Conservation (phyloP, 2,888 invertebrate genomes). For the Anarsia innoxiella region DNA sequence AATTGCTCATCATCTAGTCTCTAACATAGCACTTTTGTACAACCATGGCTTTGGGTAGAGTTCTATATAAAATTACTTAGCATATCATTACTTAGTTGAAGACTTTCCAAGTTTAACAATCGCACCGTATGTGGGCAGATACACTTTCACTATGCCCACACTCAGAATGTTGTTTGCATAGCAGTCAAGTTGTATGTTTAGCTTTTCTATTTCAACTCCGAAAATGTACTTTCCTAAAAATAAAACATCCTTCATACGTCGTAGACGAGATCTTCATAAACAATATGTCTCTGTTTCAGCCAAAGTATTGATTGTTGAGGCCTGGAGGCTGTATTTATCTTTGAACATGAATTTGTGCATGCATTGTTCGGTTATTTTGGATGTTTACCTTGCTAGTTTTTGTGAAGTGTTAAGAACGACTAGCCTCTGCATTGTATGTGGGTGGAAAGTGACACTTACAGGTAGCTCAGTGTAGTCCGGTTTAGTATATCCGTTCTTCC, state of each 20-base stretch:
- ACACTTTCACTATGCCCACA: slow-evolving; percentile 27
- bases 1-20: too few species aligned
- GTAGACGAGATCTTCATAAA: not conserved
- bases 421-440: too few species aligned
- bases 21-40: too few species aligned
- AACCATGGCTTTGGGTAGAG: too few species aligned
- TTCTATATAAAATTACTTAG: slow-evolving; percentile 2
- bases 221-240: too few species aligned
- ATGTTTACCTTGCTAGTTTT: not conserved
- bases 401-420: not conserved
- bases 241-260: too few species aligned
- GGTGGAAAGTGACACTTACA: slow-evolving; percentile 37
- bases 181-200: slow-evolving; percentile 1
- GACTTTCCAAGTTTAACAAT: slow-evolving; percentile 27
- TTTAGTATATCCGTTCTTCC: slow-evolving; percentile 57
- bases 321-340: slow-evolving; percentile 10
- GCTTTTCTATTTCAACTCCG: slow-evolving; percentile 6
- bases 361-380: too few species aligned
- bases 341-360: slow-evolving; percentile 9
- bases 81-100: not conserved
- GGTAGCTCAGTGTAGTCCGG: slow-evolving; percentile 36
- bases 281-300: not conserved
- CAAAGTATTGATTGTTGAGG: not conserved
- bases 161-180: slow-evolving; percentile 15
- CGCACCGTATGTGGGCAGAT: slow-evolving; percentile 20